A percentile compares a stretch with the other conserved stretches of the same genome.
phyloP scores from a whole-genome alignment of 2,113 vertebrate genomes.

The Odontesthes bonariensis region DNA sequence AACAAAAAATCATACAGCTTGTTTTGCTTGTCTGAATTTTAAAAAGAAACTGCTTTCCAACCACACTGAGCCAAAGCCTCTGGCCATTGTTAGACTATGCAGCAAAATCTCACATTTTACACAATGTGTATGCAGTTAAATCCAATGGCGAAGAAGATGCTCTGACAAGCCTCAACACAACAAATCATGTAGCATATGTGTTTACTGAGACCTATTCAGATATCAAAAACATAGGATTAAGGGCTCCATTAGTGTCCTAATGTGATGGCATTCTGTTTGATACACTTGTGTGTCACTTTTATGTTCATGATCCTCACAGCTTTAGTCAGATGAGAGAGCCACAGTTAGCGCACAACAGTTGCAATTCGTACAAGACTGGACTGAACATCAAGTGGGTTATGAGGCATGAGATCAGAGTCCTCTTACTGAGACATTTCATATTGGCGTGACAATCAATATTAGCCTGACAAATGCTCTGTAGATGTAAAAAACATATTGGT shows the following conservation, averaged over 20 bases:
- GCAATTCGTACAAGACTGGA: too few relatives aligned
- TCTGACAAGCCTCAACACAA: too few relatives aligned
- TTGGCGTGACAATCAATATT: not conserved
- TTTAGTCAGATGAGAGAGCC: not conserved
- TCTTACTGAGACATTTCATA: not conserved
- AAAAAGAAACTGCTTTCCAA: not conserved
- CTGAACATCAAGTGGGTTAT: not conserved
- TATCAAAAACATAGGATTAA: not conserved
- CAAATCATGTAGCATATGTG: not conserved
- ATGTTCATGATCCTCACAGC: too few relatives aligned
- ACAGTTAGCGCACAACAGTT: not conserved
- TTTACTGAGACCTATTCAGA: not conserved
- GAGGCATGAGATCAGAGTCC: not conserved
- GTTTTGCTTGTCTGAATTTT: conserved; percentile 2
- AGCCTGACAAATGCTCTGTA: too few relatives aligned
- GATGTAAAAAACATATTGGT: not conserved
- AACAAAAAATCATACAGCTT: conserved; percentile 13
- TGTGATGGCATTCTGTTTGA: not conserved
- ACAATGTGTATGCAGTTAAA: not conserved
- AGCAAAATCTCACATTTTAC: not conserved
- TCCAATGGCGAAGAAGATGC: not conserved
- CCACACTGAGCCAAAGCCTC: too few relatives aligned
- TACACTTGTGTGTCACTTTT: too few relatives aligned
- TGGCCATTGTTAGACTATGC: not conserved
- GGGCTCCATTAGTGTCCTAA: not conserved